These are phyloP conservation scores for Anser cygnoides DNA, from an alignment of 2,113 vertebrate species.

Conservation along the genomic window DNA sequence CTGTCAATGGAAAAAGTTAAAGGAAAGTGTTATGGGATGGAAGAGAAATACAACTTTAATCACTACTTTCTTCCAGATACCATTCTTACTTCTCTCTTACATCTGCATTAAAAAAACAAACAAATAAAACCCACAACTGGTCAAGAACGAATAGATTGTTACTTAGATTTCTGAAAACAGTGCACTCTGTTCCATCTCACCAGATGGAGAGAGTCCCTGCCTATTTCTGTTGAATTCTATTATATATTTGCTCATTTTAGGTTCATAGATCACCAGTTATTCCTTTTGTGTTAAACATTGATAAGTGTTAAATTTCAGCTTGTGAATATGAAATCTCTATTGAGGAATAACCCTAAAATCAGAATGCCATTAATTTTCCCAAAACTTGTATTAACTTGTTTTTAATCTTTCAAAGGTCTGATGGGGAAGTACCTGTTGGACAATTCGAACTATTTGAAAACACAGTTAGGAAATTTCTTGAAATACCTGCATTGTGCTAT, in stretches of 20 bases:
- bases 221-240: not conserved
- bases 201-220: not conserved
- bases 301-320: not conserved
- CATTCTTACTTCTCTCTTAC: not conserved
- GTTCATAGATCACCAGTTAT: not conserved
- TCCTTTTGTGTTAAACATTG: not conserved
- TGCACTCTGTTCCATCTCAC: rapidly evolving
- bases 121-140: no score
- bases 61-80: not conserved
- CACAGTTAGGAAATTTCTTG: not conserved
- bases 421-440: not conserved
- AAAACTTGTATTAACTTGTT: not conserved
- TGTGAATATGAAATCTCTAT: not conserved
- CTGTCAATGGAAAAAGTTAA: not conserved
- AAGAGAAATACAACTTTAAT: not conserved
- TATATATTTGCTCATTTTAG: not conserved
- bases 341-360: not conserved
- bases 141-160: not conserved
- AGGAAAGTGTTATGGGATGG: not conserved
- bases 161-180: not conserved
- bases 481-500: not conserved
- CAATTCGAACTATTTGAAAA: not conserved
- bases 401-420: not conserved
- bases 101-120: not conserved
- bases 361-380: not conserved